Evolutionary conservation across 2,113 vertebrate genomes (phyloP).

Genomic region (Otus sunia): DNA sequence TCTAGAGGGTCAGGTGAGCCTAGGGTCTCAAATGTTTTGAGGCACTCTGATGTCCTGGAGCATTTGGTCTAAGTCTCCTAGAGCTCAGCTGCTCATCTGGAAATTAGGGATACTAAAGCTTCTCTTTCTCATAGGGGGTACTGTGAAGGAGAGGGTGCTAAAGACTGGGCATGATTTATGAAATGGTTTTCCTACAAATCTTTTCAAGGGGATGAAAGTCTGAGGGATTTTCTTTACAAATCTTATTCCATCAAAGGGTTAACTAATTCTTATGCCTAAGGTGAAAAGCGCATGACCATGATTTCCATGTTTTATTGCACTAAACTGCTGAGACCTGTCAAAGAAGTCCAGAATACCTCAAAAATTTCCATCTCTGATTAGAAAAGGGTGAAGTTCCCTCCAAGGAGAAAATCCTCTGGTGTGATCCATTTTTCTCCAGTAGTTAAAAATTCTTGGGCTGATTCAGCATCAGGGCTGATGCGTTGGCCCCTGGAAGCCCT

Average conservation of each 20-base stretch:
- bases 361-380: background rate
- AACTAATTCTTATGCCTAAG: background rate
- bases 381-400: background rate
- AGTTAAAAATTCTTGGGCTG: slow-evolving; percentile 30
- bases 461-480: slow-evolving; percentile 29
- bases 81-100: background rate
- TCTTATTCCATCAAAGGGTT: background rate
- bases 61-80: background rate
- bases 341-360: background rate
- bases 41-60: background rate
- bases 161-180: background rate
- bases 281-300: background rate
- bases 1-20: background rate
- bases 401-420: slow-evolving; percentile 26
- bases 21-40: background rate
- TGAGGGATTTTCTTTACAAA: background rate
- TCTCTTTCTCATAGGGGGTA: background rate
- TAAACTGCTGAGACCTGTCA: background rate
- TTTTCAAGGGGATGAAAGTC: background rate
- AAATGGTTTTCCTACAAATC: background rate
- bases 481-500: background rate
- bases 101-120: background rate
- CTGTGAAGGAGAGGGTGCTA: background rate
- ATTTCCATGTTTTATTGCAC: background rate
- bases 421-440: background rate